Evolutionary conservation across 2,113 vertebrate species (phyloP).

Genomic region (Lophochroa leadbeateri): DNA sequence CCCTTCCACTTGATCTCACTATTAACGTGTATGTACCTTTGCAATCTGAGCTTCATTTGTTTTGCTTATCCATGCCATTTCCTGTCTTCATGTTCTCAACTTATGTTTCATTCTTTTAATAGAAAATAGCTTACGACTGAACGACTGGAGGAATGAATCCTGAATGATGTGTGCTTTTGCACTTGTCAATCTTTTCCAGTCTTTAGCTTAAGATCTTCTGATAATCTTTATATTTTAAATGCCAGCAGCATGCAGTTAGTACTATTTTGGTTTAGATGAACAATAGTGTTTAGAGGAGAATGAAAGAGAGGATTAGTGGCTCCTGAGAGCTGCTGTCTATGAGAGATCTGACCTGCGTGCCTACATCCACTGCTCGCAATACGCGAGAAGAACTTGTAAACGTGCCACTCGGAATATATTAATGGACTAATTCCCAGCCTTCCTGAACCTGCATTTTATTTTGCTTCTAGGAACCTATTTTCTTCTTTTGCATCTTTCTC

Average conservation of each 20-base stretch:
- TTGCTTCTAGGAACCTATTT: background rate
- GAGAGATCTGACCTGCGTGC: background rate
- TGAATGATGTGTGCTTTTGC: conserved; percentile 52
- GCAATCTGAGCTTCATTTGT: conserved; percentile 15
- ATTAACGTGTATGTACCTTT: background rate
- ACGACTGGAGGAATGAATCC: background rate
- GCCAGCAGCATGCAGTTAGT: conserved; percentile 2
- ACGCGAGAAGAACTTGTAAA: background rate
- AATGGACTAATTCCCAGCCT: background rate
- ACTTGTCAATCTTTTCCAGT: conserved; percentile 58
- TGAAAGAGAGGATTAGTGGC: background rate
- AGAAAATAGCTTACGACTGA: conserved; percentile 42
- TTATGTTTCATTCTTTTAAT: conserved; percentile 43
- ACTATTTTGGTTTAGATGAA: conserved; percentile 19
- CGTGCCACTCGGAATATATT: background rate
- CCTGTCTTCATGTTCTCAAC: conserved; percentile 28
- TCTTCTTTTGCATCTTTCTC: background rate
- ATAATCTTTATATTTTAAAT: conserved; percentile 38
- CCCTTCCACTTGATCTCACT: background rate
- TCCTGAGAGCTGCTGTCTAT: background rate
- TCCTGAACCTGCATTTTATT: background rate
- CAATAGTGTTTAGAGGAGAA: background rate
- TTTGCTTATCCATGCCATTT: conserved; percentile 15
- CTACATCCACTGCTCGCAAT: background rate
- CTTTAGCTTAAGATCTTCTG: conserved; percentile 31